Evolutionary conservation across 2,113 vertebrate genomes (phyloP).

Genomic region (Bos indicus): DNA sequence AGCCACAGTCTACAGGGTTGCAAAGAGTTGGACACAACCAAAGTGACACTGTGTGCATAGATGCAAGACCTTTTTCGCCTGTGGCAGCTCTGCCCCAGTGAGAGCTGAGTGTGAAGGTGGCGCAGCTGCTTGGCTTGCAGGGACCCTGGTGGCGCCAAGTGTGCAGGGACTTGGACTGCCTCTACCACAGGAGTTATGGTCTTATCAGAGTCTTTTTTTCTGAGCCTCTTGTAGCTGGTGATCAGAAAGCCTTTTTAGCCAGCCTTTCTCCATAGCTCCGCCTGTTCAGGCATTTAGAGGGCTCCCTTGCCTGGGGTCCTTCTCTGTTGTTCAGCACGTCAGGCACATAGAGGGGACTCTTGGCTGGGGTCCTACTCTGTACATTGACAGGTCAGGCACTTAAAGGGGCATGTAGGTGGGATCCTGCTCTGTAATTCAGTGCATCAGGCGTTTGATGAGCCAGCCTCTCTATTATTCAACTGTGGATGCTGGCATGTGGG

Average conservation of each 20-base stretch:
- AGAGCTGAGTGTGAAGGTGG: background rate
- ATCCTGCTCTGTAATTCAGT: background rate
- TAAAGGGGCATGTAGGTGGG: background rate
- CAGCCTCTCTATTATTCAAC: background rate
- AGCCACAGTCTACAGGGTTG: background rate
- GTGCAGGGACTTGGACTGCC: background rate
- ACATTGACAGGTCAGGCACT: background rate
- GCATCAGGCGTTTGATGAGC: background rate
- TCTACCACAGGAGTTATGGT: background rate
- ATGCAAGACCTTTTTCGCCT: background rate
- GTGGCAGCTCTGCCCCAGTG: background rate
- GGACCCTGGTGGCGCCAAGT: background rate
- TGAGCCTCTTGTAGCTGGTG: background rate
- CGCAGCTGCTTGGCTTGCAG: accelerated
- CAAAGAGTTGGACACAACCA: background rate
- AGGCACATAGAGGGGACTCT: background rate
- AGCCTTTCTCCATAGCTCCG: background rate
- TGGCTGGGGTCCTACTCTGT: background rate
- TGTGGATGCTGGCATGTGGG: background rate
- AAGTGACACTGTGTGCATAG: background rate
- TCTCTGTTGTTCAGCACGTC: background rate
- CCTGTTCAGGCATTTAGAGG: background rate
- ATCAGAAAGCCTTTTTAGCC: background rate
- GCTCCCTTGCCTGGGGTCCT: background rate
- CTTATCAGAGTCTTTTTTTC: background rate